Conservation (phyloP, 2,797 vertebrate genomes). For the Petrocephalus sullivani region DNA sequence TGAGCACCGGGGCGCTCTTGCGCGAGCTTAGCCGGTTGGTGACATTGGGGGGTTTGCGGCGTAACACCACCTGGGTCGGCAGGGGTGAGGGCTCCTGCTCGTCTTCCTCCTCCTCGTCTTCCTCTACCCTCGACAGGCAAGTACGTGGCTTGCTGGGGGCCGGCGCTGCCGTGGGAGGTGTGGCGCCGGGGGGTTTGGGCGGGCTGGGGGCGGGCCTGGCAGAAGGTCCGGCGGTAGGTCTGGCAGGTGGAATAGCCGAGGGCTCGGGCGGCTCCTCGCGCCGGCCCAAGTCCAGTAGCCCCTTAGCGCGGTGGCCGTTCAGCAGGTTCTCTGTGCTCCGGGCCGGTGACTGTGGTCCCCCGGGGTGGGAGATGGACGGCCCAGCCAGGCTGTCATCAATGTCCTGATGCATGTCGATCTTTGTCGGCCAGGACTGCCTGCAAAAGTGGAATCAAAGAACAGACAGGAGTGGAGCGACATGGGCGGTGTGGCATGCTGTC, state of each 20-base stretch:
- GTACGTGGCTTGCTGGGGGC: constrained; percentile 65
- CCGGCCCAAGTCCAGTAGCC: constrained; percentile 70
- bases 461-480: background rate
- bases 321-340: constrained; percentile 81
- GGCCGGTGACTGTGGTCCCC: constrained; percentile 81
- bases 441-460: background rate
- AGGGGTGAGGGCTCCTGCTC: constrained; percentile 79
- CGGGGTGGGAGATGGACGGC: constrained; percentile 79
- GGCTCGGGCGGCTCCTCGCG: constrained; percentile 74
- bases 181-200: constrained; percentile 24
- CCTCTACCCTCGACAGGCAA: constrained; percentile 88
- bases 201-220: constrained; percentile 52
- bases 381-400: constrained; percentile 90
- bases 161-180: constrained; percentile 31
- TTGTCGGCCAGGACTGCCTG: constrained; percentile 96
- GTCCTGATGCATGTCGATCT: constrained; percentile 89
- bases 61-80: constrained; percentile 78
- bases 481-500: background rate
- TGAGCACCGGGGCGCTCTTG: constrained; percentile 92
- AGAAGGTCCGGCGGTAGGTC: constrained; percentile 38
- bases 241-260: constrained; percentile 35
- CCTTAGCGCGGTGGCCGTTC: constrained; percentile 85
- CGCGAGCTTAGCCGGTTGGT: constrained; percentile 91
- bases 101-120: constrained; percentile 94
- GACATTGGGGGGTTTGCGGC: constrained; percentile 84